phyloP scores from a whole-genome alignment of 2,113 vertebrate species.

The Melanerpes formicivorus region DNA sequence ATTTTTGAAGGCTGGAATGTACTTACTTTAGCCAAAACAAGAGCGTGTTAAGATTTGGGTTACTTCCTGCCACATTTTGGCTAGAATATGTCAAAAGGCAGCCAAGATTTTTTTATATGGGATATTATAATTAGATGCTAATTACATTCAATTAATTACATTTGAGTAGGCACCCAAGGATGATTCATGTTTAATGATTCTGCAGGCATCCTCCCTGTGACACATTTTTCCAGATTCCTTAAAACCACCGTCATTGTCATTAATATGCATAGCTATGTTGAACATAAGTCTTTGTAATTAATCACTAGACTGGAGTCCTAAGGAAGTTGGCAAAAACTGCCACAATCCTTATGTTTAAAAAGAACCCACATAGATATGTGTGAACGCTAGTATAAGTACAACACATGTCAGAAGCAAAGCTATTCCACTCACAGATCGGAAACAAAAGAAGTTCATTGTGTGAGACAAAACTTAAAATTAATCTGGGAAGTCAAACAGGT shows the following conservation, averaged over 20 bases:
- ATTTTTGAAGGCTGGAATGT: slow-evolving; percentile 1
- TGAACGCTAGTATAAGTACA: background rate
- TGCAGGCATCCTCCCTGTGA: slow-evolving; percentile 55
- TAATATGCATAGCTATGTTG: background rate
- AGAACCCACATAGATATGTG: background rate
- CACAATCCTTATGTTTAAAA: background rate
- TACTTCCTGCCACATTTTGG: slow-evolving; percentile 22
- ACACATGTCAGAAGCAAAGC: background rate
- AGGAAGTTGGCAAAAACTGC: background rate
- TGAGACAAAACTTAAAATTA: background rate
- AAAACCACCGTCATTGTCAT: slow-evolving; percentile 26
- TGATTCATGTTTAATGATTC: slow-evolving; percentile 72
- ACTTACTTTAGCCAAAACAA: background rate
- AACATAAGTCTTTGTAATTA: slow-evolving; percentile 30
- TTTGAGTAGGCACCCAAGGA: slow-evolving; percentile 73
- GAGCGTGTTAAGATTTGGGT: background rate
- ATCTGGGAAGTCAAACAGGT: background rate
- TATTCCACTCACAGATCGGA: background rate
- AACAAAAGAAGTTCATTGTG: accelerated
- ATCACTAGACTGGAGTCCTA: background rate
- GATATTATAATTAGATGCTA: slow-evolving; percentile 83
- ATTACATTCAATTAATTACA: slow-evolving; percentile 81
- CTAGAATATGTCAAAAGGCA: background rate
- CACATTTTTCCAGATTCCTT: slow-evolving; percentile 40
- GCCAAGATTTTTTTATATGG: slow-evolving; percentile 52